phyloP scores from a whole-genome alignment of 2,888 invertebrate genomes.

The Galerucella calmariensis region DNA sequence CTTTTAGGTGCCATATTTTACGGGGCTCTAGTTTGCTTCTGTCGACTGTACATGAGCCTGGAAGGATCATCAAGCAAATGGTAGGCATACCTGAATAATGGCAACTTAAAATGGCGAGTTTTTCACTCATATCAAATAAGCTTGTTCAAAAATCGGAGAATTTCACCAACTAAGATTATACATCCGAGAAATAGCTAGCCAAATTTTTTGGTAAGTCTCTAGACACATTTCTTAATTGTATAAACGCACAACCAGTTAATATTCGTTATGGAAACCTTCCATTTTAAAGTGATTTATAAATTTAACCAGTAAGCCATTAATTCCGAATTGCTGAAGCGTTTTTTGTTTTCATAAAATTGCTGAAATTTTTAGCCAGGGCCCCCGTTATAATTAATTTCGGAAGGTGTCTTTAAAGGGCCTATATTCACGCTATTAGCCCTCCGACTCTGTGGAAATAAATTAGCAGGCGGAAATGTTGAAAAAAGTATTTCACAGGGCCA shows the following conservation, averaged over 20 bases:
- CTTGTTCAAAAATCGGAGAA: no score
- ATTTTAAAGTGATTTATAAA: conserved; percentile 27
- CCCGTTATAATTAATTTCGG: conserved; percentile 41
- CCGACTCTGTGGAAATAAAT: conserved; percentile 32
- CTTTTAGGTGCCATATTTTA: no score
- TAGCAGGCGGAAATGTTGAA: conserved; percentile 23
- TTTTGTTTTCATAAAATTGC: conserved; percentile 43
- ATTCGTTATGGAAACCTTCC: conserved; percentile 12
- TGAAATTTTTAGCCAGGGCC: conserved; percentile 35
- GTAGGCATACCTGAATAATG: no score
- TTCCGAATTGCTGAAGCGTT: conserved; percentile 29
- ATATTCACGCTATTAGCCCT: conserved; percentile 35
- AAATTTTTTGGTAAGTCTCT: no score
- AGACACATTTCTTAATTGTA: conserved; percentile 1
- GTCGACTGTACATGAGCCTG: no score
- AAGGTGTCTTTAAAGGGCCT: conserved; percentile 41
- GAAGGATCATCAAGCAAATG: no score
- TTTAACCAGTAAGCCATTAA: conserved; percentile 19
- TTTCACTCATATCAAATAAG: no score
- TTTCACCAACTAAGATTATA: no score
- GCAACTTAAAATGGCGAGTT: no score
- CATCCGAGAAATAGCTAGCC: no score
- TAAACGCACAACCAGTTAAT: conserved; percentile 12
- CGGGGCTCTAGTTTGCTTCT: no score
- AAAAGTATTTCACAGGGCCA: conserved; percentile 33